Conservation (phyloP, 2,888 invertebrate genomes). For the Prionchulus punctatus region DNA sequence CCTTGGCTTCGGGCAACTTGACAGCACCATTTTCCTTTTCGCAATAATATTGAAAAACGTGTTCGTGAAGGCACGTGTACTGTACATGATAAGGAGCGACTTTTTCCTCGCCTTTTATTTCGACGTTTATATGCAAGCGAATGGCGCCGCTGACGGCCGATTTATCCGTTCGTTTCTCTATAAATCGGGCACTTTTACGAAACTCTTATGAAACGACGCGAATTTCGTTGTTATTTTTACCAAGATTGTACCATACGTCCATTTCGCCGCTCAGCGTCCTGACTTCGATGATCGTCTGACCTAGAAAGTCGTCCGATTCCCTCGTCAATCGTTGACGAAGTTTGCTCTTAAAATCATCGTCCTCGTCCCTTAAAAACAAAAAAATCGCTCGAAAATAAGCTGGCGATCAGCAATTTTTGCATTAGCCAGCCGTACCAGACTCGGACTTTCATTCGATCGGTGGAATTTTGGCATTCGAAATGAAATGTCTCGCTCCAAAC, state of each 20-base stretch:
- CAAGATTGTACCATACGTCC: conserved; percentile 99
- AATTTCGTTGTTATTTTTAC: conserved; percentile 23
- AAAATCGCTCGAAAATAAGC: background rate
- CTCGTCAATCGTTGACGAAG: conserved; percentile 87
- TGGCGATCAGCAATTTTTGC: conserved; percentile 2
- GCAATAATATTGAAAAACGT: conserved; percentile 95
- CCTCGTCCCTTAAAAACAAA: conserved; percentile 60
- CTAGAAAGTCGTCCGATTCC: conserved; percentile 98
- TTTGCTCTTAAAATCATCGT: conserved; percentile 96
- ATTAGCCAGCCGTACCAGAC: conserved; percentile 51
- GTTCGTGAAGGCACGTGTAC: conserved; percentile 94
- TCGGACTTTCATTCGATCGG: conserved; percentile 95
- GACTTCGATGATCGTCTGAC: conserved; percentile 95
- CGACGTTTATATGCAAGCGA: conserved; percentile 93
- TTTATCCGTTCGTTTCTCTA: conserved; percentile 94
- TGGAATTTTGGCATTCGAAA: conserved; percentile 99
- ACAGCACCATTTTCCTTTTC: conserved; percentile 69
- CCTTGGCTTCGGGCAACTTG: conserved; percentile 74
- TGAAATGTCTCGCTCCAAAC: conserved; percentile 99
- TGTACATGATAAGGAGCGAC: conserved; percentile 98
- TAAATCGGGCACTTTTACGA: background rate
- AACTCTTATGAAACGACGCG: background rate
- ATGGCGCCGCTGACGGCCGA: conserved; percentile 98
- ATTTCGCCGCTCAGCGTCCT: conserved; percentile 96
- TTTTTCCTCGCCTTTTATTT: conserved; percentile 99